Evolutionary conservation across 1,140 invertebrate genomes (phyloP).

Genomic region (Drosophila parvula): DNA sequence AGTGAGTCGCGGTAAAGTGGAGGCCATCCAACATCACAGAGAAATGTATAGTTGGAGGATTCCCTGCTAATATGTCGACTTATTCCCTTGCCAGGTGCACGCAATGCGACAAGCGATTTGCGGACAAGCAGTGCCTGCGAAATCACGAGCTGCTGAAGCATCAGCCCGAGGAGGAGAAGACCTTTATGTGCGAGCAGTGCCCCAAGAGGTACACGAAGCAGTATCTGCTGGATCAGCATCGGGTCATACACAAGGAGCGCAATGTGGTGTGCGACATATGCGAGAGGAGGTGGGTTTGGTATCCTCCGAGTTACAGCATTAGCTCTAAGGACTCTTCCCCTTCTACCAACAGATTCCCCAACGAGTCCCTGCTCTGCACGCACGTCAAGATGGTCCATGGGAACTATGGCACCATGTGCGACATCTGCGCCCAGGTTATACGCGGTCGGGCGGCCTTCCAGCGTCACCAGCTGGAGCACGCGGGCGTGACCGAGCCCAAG

Average conservation of each 20-base stretch:
- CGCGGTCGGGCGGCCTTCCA: constrained; percentile 68
- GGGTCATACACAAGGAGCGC: constrained; percentile 70
- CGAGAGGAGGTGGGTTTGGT: constrained; percentile 53
- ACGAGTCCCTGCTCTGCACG: constrained; percentile 54
- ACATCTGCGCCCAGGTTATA: constrained; percentile 80
- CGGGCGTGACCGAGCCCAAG: constrained; percentile 68
- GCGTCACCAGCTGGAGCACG: constrained; percentile 75
- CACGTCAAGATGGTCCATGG: constrained; percentile 70
- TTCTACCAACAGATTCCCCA: constrained; percentile 54
- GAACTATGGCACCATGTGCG: constrained; percentile 76
- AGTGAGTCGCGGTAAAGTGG: constrained; percentile 74
- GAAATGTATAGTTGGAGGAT: fast-evolving
- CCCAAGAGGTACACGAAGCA: constrained; percentile 68
- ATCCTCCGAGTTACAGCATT: neutral
- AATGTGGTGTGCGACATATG: constrained; percentile 66
- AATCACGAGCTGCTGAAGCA: constrained; percentile 78
- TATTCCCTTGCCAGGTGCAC: constrained; percentile 51
- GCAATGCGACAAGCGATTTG: constrained; percentile 66
- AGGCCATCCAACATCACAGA: constrained; percentile 12
- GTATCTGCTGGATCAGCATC: constrained; percentile 75
- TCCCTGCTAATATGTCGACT: neutral
- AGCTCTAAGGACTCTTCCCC: neutral
- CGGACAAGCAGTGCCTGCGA: constrained; percentile 75
- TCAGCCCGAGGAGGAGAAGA: constrained; percentile 72
- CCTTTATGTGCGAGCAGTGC: constrained; percentile 71